Conservation (phyloP, 2,113 vertebrate genomes). For the Pituophis catenifer region DNA sequence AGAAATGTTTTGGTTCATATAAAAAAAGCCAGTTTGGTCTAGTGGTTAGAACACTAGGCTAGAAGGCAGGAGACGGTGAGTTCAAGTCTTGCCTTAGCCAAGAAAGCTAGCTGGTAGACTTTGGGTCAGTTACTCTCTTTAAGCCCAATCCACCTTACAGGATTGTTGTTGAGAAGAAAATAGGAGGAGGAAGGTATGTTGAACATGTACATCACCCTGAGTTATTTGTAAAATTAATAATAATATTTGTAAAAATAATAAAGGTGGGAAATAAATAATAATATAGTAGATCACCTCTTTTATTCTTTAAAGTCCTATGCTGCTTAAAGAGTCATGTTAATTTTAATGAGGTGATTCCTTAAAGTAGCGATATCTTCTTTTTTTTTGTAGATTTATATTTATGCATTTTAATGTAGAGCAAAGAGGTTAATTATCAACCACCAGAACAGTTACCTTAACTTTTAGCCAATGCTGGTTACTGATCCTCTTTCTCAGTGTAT, state of each 20-base stretch:
- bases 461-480: conserved; percentile 37
- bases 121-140: background rate
- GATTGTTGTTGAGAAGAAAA: background rate
- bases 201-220: background rate
- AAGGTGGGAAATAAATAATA: background rate
- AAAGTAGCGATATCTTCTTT: background rate
- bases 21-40: background rate
- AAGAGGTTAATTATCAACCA: conserved; percentile 22
- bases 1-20: background rate
- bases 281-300: background rate
- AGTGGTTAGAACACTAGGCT: background rate
- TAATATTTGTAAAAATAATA: background rate
- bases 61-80: background rate
- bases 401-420: background rate
- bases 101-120: background rate
- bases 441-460: conserved; percentile 43
- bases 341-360: background rate
- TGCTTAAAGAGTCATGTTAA: background rate
- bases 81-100: background rate
- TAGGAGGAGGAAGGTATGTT: background rate
- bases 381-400: background rate
- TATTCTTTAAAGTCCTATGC: background rate
- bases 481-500: conserved; percentile 39
- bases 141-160: background rate
- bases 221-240: background rate